Conservation (phyloP, 2,113 vertebrate genomes). For the Candoia aspera region DNA sequence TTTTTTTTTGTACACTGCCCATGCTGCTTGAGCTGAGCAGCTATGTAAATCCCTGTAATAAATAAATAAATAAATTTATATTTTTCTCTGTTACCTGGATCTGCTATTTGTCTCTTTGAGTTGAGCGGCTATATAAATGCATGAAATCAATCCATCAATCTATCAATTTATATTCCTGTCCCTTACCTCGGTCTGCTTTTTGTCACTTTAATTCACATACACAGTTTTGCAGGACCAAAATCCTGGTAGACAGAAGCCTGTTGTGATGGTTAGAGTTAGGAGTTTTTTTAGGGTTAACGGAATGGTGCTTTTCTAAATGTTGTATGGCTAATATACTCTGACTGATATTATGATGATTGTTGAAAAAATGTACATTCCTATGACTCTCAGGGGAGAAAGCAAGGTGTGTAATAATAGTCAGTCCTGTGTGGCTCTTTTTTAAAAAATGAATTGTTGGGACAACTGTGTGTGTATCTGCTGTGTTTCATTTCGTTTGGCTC, state of each 20-base stretch:
- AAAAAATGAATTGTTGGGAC: background rate
- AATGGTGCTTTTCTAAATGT: background rate
- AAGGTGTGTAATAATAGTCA: background rate
- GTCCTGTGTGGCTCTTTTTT: background rate
- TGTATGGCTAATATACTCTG: background rate
- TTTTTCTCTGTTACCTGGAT: background rate
- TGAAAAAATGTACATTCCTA: background rate
- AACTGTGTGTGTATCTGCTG: background rate
- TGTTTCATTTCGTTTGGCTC: background rate
- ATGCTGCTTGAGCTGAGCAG: background rate
- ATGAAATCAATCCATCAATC: background rate
- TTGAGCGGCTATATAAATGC: background rate
- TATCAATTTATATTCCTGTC: background rate
- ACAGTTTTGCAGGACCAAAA: background rate
- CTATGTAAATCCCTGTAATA: background rate
- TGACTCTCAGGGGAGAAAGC: background rate
- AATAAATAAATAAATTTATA: background rate
- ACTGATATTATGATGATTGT: background rate
- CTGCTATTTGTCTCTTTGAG: background rate
- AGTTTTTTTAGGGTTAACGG: background rate
- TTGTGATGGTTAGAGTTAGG: background rate
- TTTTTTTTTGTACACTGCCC: background rate
- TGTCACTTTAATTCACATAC: background rate
- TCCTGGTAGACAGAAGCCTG: background rate
- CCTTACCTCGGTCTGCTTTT: background rate